These are phyloP conservation scores for Alcedo quadribrachys DNA, from an alignment of 2,797 vertebrate genomes.

Conservation along the genomic window DNA sequence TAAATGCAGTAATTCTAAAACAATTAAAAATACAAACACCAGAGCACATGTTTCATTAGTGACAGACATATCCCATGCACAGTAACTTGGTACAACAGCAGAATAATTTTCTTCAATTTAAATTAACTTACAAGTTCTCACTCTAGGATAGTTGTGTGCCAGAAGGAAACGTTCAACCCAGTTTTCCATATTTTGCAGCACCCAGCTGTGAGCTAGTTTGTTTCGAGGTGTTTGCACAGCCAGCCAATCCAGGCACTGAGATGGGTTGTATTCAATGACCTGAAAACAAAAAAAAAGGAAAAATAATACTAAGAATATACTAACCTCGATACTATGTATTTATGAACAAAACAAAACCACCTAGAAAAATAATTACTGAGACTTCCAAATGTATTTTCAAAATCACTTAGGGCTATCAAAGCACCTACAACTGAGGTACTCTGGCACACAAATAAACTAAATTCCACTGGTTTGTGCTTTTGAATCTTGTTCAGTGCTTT, in stretches of 20 bases:
- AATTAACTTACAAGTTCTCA: constrained; percentile 92
- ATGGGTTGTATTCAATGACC: constrained; percentile 99
- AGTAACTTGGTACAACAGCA: background rate
- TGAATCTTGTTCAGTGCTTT: background rate
- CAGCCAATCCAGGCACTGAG: constrained; percentile 98
- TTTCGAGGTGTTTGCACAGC: constrained; percentile 97
- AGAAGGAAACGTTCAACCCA: constrained; percentile 98
- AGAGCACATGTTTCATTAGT: background rate
- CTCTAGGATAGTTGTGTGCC: constrained; percentile 97
- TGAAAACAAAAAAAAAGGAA: constrained; percentile 63
- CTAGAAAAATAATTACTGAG: background rate
- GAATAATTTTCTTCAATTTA: background rate
- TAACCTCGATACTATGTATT: background rate
- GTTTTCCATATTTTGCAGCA: constrained; percentile 99
- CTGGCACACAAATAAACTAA: background rate
- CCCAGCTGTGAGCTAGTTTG: constrained; percentile 98
- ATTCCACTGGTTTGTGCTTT: background rate
- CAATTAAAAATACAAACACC: background rate
- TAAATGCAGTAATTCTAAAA: background rate
- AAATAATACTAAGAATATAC: background rate
- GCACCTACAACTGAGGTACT: background rate
- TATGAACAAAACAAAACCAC: background rate
- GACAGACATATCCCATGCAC: background rate
- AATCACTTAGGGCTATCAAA: background rate
- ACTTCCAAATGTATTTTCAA: background rate